Evolutionary conservation across 2,888 invertebrate species (phyloP).

Genomic region (Quadriops clusia): DNA sequence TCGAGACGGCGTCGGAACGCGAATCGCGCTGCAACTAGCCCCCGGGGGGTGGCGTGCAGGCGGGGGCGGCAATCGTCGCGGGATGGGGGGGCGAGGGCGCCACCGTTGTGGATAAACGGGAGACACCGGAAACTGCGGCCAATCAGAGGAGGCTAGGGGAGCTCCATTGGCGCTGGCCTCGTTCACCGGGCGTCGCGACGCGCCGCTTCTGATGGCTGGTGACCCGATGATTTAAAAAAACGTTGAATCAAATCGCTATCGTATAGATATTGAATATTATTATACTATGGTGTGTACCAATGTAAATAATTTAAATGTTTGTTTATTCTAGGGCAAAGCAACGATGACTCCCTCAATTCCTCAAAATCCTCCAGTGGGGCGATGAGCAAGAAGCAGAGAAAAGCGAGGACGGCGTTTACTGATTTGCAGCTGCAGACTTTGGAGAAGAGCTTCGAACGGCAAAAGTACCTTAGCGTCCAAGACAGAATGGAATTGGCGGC

Average conservation of each 20-base stretch:
- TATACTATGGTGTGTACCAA: no score
- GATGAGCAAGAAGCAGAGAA: slow-evolving; percentile 85
- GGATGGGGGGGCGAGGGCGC: slow-evolving; percentile 5
- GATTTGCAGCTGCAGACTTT: slow-evolving; percentile 94
- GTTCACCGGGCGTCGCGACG: no score
- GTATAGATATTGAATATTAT: no score
- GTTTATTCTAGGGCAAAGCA: slow-evolving; percentile 61
- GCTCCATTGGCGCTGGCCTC: no score
- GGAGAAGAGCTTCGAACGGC: slow-evolving; percentile 93
- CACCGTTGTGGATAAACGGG: slow-evolving; percentile 2
- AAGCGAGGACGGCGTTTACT: slow-evolving; percentile 96
- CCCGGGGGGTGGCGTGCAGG: no score
- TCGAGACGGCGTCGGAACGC: not conserved
- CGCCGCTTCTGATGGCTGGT: no score
- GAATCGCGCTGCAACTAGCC: no score
- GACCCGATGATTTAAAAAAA: no score
- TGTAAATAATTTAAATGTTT: no score
- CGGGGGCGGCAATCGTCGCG: slow-evolving; percentile 36
- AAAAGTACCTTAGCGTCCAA: slow-evolving; percentile 93
- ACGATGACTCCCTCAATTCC: slow-evolving; percentile 65
- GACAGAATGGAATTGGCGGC: slow-evolving; percentile 97
- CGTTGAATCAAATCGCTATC: no score
- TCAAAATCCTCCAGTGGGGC: slow-evolving; percentile 40
- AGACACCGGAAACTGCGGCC: slow-evolving; percentile 1
- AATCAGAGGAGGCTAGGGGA: not conserved